Conservation (phyloP, 92 coral and sea anemone species). For the Epizoanthus ramosus region DNA sequence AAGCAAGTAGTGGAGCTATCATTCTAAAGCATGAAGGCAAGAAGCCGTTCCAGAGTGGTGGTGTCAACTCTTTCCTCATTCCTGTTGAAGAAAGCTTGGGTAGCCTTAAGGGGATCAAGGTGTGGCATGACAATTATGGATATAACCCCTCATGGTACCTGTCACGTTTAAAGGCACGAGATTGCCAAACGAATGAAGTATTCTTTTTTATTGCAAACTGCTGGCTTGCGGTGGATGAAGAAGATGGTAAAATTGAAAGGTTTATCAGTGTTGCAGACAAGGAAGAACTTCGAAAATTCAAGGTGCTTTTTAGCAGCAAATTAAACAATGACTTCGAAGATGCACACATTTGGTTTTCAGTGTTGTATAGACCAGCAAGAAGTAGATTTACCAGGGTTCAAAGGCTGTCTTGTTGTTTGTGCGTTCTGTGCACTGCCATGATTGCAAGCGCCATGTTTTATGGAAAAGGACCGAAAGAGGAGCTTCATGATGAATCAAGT, state of each 20-base stretch:
- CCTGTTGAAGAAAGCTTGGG: constrained; percentile 57
- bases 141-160: constrained; percentile 66
- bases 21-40: constrained; percentile 46
- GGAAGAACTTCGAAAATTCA: constrained; percentile 60
- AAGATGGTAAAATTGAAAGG: constrained; percentile 59
- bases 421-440: constrained; percentile 68
- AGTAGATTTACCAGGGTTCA: constrained; percentile 78
- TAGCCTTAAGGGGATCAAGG: constrained; percentile 53
- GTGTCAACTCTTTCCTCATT: constrained; percentile 60
- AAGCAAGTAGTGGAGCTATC: constrained; percentile 44
- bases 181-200: constrained; percentile 61
- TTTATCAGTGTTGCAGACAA: constrained; percentile 51
- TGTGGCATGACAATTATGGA: constrained; percentile 76
- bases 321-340: constrained; percentile 61
- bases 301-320: constrained; percentile 57
- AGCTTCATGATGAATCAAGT: constrained; percentile 53
- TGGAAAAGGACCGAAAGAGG: constrained; percentile 55
- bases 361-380: constrained; percentile 64
- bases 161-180: constrained; percentile 51
- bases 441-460: constrained; percentile 81
- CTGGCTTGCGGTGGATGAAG: constrained; percentile 72
- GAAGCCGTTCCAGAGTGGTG: constrained; percentile 63
- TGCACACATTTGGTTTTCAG: constrained; percentile 78
- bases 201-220: constrained; percentile 63
- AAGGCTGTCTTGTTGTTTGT: constrained; percentile 74